Evolutionary conservation across 2,888 invertebrate genomes (phyloP).

Genomic region (Drosophila kambysellisi): DNA sequence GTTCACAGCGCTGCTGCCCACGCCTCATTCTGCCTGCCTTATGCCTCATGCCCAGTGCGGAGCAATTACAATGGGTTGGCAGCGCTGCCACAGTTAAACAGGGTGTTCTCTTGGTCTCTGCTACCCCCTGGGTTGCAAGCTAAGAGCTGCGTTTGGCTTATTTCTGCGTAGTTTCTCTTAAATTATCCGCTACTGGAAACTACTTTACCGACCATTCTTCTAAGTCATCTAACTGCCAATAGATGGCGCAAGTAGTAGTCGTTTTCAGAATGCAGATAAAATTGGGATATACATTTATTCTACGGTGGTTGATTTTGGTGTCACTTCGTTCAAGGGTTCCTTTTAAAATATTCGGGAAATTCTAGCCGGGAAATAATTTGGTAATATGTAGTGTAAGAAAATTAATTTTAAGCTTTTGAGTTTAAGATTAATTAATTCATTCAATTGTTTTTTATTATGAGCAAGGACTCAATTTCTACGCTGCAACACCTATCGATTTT

Average conservation of each 20-base stretch:
- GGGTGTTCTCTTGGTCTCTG: slow-evolving; percentile 3
- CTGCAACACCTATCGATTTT: neutral
- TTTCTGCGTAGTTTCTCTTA: slow-evolving; percentile 64
- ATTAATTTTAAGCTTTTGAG: too few relatives aligned
- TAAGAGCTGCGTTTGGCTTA: slow-evolving; percentile 53
- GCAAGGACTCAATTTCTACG: neutral
- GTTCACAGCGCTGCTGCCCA: slow-evolving; percentile 53
- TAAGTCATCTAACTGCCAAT: slow-evolving; percentile 45
- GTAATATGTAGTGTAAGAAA: neutral
- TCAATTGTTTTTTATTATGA: neutral
- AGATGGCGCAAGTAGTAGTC: slow-evolving; percentile 66
- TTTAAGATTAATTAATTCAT: neutral
- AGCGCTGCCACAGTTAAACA: slow-evolving; percentile 29
- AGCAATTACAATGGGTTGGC: slow-evolving; percentile 56
- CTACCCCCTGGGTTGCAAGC: slow-evolving; percentile 29
- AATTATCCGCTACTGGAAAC: slow-evolving; percentile 68
- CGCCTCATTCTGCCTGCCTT: slow-evolving; percentile 32
- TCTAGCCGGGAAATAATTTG: neutral
- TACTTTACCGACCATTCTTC: slow-evolving; percentile 65
- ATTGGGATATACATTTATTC: neutral
- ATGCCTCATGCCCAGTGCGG: slow-evolving; percentile 4
- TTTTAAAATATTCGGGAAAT: neutral
- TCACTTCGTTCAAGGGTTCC: neutral
- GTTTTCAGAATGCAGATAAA: slow-evolving; percentile 17
- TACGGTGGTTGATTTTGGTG: slow-evolving; percentile 20